Evolutionary conservation across 2,888 invertebrate species (phyloP).

Genomic region (Nesidiocoris tenuis): DNA sequence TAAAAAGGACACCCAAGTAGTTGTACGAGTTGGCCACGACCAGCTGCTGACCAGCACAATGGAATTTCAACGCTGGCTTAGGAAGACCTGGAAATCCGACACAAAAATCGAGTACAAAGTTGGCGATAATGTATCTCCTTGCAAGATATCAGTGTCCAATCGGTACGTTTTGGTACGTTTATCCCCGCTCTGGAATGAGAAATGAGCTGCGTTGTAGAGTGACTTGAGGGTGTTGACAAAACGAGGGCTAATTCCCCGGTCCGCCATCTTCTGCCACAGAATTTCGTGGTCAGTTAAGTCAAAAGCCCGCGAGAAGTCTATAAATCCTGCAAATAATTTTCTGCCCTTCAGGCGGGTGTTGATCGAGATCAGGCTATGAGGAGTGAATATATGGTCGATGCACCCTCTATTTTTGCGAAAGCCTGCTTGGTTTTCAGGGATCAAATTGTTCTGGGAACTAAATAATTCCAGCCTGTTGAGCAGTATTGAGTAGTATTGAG

Average conservation of each 20-base stretch:
- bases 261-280: background rate
- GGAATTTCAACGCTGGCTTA: background rate
- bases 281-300: background rate
- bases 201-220: constrained; percentile 5
- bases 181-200: background rate
- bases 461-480: background rate
- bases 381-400: constrained; percentile 50
- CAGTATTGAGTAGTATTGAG: background rate
- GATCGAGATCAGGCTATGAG: constrained; percentile 40
- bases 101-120: background rate
- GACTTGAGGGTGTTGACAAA: constrained; percentile 5
- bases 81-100: constrained; percentile 6
- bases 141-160: constrained; percentile 11
- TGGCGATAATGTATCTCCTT: constrained; percentile 7
- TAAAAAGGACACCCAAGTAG: background rate
- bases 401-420: constrained; percentile 22
- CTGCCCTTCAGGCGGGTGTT: constrained; percentile 3
- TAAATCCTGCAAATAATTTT: background rate
- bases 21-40: background rate
- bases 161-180: background rate
- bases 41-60: background rate
- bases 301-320: constrained; percentile 2
- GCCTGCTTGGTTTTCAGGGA: constrained; percentile 29
- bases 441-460: background rate
- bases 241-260: constrained; percentile 5